Percentiles rank a stretch among this genome's conserved stretches.
These are phyloP conservation scores for Gasterosteus nipponicus DNA, from an alignment of 2,113 vertebrate genomes.

Conservation along the genomic window DNA sequence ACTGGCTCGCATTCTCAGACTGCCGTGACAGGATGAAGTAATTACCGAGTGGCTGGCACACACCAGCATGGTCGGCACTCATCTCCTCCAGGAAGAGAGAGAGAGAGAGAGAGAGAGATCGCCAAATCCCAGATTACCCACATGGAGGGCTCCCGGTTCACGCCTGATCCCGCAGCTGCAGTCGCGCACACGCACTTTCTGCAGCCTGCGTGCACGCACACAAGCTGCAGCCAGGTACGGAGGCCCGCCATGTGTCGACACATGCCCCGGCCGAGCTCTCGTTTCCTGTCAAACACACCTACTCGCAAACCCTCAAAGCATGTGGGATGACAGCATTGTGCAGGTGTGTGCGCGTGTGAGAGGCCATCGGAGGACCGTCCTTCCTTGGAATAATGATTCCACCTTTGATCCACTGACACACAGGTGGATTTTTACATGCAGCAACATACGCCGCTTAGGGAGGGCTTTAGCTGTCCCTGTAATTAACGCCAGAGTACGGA, in stretches of 20 bases:
- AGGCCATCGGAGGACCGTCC: slow-evolving; percentile 51
- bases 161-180: slow-evolving; percentile 71
- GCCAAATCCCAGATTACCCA: slow-evolving; percentile 79
- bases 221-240: slow-evolving; percentile 8
- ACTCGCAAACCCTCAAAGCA: slow-evolving; percentile 66
- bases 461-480: slow-evolving; percentile 69
- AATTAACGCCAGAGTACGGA: slow-evolving; percentile 66
- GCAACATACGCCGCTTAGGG: slow-evolving; percentile 48
- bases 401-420: slow-evolving; percentile 75
- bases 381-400: slow-evolving; percentile 75
- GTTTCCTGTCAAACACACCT: slow-evolving; percentile 75
- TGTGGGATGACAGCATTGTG: slow-evolving; percentile 65
- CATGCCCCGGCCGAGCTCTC: slow-evolving; percentile 66
- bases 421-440: slow-evolving; percentile 74
- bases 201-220: slow-evolving; percentile 3
- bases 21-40: slow-evolving; percentile 76
- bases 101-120: slow-evolving; percentile 57
- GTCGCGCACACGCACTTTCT: slow-evolving; percentile 16
- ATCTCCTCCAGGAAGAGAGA: slow-evolving; percentile 77
- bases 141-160: slow-evolving; percentile 56
- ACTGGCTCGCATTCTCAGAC: slow-evolving; percentile 80
- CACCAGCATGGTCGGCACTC: slow-evolving; percentile 72
- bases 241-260: slow-evolving; percentile 50
- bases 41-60: slow-evolving; percentile 77
- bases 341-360: slow-evolving; percentile 67